Evolutionary conservation across 2,888 invertebrate species (phyloP).

Genomic region (Platycnemis pennipes): DNA sequence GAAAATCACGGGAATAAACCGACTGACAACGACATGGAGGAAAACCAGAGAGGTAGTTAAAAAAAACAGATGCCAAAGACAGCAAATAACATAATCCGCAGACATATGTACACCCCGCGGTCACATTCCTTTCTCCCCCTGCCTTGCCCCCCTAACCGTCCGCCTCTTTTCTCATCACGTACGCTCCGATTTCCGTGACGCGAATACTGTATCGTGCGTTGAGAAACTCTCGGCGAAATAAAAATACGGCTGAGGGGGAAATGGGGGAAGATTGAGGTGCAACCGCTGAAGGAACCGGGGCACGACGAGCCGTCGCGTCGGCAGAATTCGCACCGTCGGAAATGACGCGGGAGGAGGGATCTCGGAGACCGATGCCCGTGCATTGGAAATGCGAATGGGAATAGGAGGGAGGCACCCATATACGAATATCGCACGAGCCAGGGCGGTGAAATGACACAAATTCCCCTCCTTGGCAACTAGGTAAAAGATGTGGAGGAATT

Average conservation of each 20-base stretch:
- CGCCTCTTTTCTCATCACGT: neutral
- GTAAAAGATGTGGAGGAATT: too few species aligned
- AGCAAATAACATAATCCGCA: conserved; percentile 42
- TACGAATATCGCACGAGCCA: neutral
- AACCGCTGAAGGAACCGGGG: neutral
- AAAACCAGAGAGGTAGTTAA: neutral
- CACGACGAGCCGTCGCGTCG: neutral
- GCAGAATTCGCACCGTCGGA: neutral
- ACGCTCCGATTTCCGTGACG: neutral
- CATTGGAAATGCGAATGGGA: neutral
- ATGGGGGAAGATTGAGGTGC: neutral
- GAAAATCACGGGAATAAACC: neutral
- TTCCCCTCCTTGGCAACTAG: too few species aligned
- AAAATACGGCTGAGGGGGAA: neutral
- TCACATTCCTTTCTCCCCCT: neutral
- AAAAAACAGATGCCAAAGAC: neutral
- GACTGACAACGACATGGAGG: neutral
- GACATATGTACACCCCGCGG: conserved; percentile 4
- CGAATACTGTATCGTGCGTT: conserved; percentile 15
- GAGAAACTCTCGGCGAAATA: neutral
- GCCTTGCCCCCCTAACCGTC: neutral
- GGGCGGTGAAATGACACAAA: too few species aligned
- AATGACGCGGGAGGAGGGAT: neutral
- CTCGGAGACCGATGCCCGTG: neutral
- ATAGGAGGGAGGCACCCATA: neutral